Evolutionary conservation across 2,888 invertebrate species (phyloP), one percentile per base, ranked within the genome.

Genomic region (Dugesia japonica): DNA sequence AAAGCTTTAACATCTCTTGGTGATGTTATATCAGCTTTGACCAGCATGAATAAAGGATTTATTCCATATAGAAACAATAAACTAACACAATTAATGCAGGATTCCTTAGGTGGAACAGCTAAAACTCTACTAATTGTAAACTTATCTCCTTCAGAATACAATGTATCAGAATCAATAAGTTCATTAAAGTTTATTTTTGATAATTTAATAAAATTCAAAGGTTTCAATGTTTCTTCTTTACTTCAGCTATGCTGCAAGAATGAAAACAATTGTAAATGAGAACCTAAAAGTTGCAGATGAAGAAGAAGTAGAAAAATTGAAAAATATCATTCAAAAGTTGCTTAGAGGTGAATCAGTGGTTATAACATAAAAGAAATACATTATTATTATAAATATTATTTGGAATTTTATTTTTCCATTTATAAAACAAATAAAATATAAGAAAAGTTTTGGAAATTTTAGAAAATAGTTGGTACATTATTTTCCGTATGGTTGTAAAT

Each of bases 121-220:
- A 87, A 87, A 81, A 87, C 87, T 0, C 84, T 87, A 74, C 86
- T 87, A 83, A 86, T 87, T 79, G 87, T 87, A 71, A 87, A 87
- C 80, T 82, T 87, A 75, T 86, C 87, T 0, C 86, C 87, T 0
- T 85, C 86, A 20, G 83, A 84, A 72, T 86, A 84, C 81, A 86
- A 86, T 80, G 79, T 83, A 76, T 86, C 86, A 42, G 86, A 86
- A 80, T 83, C 86, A 28, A 81, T 82, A 73, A 81, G 82, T 31
- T 83, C 83, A 7, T 81, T 83, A 71, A 83, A 81, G 83, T 83
- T 13, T n/a, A n/a, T n/a, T n/a, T n/a, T n/a, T n/a, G n/a, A n/a
- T n/a, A n/a, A n/a, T n/a, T n/a, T n/a, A n/a, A n/a, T n/a, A n/a
- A n/a, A n/a, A n/a, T n/a, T n/a, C n/a, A n/a, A n/a, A n/a, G n/a